Evolutionary conservation across 2,888 invertebrate genomes (phyloP).

Genomic region (Tinea trinotella): DNA sequence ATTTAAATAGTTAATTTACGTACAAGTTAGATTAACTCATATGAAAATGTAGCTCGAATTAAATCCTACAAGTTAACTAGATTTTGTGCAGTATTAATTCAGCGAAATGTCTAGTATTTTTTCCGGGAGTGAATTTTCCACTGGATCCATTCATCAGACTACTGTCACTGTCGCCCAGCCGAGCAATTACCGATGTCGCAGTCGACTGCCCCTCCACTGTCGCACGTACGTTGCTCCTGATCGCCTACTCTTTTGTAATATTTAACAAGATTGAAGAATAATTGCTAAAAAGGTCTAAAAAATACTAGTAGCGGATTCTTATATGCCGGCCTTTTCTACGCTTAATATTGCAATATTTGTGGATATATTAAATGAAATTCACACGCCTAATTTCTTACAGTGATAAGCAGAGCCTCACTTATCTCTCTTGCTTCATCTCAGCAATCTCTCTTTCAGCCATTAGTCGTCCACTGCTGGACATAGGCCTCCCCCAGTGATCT

Average conservation of each 20-base stretch:
- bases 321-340: too few species aligned
- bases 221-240: background rate
- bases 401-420: too few species aligned
- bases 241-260: conserved; percentile 1
- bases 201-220: conserved; percentile 39
- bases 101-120: conserved; percentile 48
- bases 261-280: background rate
- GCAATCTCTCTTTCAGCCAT: too few species aligned
- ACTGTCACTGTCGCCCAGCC: conserved; percentile 50
- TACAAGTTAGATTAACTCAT: background rate
- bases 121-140: conserved; percentile 45
- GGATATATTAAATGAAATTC: too few species aligned
- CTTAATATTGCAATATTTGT: too few species aligned
- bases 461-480: too few species aligned
- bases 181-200: conserved; percentile 65
- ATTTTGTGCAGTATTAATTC: conserved; percentile 47
- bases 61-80: conserved; percentile 21
- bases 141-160: conserved; percentile 57
- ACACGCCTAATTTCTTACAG: too few species aligned
- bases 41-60: background rate
- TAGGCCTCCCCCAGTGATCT: too few species aligned
- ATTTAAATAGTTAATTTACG: too few species aligned
- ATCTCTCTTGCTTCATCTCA: too few species aligned
- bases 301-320: too few species aligned
- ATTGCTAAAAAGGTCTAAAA: too few species aligned